Base-by-base conservation (phyloP, 2,113 vertebrate species). In the Tachysurus fulvidraco region DNA sequence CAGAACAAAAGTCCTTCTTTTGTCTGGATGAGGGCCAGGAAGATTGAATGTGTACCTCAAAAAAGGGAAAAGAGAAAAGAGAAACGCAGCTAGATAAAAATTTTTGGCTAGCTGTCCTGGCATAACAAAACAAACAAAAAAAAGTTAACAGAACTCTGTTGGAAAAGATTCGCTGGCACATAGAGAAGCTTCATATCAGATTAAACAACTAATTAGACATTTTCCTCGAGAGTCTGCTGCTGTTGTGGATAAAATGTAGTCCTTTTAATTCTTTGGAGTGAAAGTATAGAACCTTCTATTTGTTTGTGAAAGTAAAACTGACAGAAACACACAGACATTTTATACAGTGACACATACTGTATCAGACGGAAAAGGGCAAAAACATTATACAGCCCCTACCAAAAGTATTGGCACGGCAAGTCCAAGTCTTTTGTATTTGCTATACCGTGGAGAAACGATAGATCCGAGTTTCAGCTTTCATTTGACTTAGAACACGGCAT, bases 21-120 rank as follows among this genome's bases (percentile, higher is more conserved):
- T 77, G 41, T 54, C 73, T 78, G 73, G 59, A 85, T 60, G 44
- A 64, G 13, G 76, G 44, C 83, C 83, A 77, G 36, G 41, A 52
- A 78, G 73, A 46, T 25, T 78, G 73, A 59, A 76, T 50, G 71
- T 62, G 69, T 77, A 44, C 55, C 41, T 76, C 10, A 0, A 23
- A 46, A 13, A 74, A 46, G 21, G 23, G 71, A 82, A 46, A 81
- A 46, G 25, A 44, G 10, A 71, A 36, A 36, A 36, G 23, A 78
- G 14, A 80, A 62, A 82, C 52, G 13, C 41, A 65, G 83, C 73
- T 23, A 85, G 59, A 85, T 64, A 85, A 5, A 85, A 85, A 64
- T 44, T 44, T 44, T 59, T 85, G 59, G 71, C 73, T 73, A 85
- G 59, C 59, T 30, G 41, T 78, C 57, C 46, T 17, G 44, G 25